A percentile compares a stretch with the other conserved stretches of the same genome.
Conservation (phyloP, 2,113 vertebrate species). For the Cariama cristata region DNA sequence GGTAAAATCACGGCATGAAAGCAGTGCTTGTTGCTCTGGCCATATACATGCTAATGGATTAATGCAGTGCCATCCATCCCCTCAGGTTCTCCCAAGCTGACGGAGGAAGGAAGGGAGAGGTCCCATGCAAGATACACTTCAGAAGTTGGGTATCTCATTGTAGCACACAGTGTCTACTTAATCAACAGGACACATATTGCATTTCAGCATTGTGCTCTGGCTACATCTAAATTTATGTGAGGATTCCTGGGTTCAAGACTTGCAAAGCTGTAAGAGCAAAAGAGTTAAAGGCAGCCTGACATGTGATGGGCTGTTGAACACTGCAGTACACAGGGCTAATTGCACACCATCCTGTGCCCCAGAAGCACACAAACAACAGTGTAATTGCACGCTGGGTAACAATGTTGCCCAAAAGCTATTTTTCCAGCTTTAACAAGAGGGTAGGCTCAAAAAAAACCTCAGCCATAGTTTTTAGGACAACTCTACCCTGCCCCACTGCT, state of each 20-base stretch:
- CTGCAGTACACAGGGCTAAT: neutral
- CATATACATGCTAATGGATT: neutral
- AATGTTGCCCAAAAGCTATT: neutral
- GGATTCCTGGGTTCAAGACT: neutral
- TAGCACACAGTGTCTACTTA: neutral
- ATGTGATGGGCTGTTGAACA: accelerated
- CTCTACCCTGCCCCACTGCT: neutral
- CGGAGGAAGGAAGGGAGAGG: neutral
- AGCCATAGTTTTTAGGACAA: neutral
- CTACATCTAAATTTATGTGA: neutral
- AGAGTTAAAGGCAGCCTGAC: neutral
- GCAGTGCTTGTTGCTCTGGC: neutral
- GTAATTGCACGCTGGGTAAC: neutral
- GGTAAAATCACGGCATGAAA: neutral
- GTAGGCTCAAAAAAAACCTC: neutral
- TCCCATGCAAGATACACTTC: neutral
- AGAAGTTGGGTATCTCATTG: accelerated
- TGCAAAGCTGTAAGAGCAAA: neutral
- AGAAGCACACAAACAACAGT: neutral
- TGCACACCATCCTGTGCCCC: neutral
- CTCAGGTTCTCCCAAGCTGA: neutral
- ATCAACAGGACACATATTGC: neutral
- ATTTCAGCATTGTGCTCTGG: neutral
- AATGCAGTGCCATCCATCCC: neutral
- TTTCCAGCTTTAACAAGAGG: neutral